These are phyloP conservation scores for Thelaira solivaga DNA, from an alignment of 2,888 invertebrate species.

Conservation along the genomic window DNA sequence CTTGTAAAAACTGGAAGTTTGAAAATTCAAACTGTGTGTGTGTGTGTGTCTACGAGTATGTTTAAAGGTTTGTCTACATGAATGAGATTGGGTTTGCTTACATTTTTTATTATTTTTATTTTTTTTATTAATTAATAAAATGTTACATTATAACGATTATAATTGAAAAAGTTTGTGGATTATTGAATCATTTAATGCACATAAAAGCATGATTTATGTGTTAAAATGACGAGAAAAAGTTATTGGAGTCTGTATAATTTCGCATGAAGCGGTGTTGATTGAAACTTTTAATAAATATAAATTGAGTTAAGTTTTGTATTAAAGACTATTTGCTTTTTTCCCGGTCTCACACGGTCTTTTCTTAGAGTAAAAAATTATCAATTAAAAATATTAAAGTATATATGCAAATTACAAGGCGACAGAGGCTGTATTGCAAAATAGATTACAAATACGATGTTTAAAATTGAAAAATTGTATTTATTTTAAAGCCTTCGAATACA, in stretches of 20 bases:
- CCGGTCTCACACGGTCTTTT: too few relatives aligned
- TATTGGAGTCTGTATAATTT: neutral
- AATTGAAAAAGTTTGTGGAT: constrained; percentile 51
- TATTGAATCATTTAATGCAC: constrained; percentile 28
- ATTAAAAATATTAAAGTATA: too few relatives aligned
- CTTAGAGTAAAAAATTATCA: too few relatives aligned
- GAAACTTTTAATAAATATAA: neutral
- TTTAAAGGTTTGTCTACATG: neutral
- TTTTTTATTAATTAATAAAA: constrained; percentile 50
- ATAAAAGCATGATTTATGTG: constrained; percentile 46
- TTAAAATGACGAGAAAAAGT: neutral
- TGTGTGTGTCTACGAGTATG: neutral
- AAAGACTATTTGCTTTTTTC: too few relatives aligned
- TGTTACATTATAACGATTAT: constrained; percentile 44
- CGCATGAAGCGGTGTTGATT: neutral
- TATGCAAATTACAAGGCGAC: too few relatives aligned
- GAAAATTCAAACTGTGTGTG: neutral
- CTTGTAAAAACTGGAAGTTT: too few relatives aligned
- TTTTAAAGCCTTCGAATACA: too few relatives aligned
- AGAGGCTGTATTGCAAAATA: too few relatives aligned
- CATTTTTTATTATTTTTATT: neutral
- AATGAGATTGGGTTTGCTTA: neutral
- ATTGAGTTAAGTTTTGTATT: too few relatives aligned
- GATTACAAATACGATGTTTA: too few relatives aligned
- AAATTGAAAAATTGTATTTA: too few relatives aligned